Evolutionary conservation across 2,888 invertebrate genomes (phyloP).

Genomic region (Proisotoma minuta): DNA sequence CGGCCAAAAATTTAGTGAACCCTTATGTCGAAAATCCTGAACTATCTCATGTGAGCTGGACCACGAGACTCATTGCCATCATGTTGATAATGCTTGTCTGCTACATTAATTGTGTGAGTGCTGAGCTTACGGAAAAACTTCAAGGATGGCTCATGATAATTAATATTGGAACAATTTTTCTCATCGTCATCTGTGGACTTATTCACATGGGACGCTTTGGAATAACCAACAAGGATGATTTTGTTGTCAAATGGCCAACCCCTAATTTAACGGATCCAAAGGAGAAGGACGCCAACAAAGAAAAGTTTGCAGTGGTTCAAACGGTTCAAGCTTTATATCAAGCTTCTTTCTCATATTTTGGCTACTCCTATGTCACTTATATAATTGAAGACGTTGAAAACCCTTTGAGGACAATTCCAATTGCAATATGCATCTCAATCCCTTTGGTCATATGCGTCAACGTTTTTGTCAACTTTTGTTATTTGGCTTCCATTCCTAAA

Average conservation of each 20-base stretch:
- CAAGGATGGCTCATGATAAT: not conserved
- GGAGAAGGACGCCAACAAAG: not conserved
- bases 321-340: conserved; percentile 16
- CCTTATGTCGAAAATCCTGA: too few relatives aligned
- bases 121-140: not conserved
- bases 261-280: not conserved
- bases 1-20: too few relatives aligned
- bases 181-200: not conserved
- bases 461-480: conserved; percentile 22
- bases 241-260: not conserved
- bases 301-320: not conserved
- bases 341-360: conserved; percentile 21
- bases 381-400: conserved; percentile 26
- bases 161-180: not conserved
- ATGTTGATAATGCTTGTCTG: not conserved
- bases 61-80: not conserved
- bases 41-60: too few relatives aligned
- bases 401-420: conserved; percentile 15
- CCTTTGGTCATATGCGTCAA: conserved; percentile 20
- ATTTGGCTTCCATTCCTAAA: conserved; percentile 15
- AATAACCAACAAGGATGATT: not conserved
- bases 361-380: conserved; percentile 18
- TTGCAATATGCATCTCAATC: conserved; percentile 5
- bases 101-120: conserved; percentile 1
- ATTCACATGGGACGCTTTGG: not conserved